phyloP scores from a whole-genome alignment of 2,113 vertebrate genomes.

The Nycticryphes semicollaris region DNA sequence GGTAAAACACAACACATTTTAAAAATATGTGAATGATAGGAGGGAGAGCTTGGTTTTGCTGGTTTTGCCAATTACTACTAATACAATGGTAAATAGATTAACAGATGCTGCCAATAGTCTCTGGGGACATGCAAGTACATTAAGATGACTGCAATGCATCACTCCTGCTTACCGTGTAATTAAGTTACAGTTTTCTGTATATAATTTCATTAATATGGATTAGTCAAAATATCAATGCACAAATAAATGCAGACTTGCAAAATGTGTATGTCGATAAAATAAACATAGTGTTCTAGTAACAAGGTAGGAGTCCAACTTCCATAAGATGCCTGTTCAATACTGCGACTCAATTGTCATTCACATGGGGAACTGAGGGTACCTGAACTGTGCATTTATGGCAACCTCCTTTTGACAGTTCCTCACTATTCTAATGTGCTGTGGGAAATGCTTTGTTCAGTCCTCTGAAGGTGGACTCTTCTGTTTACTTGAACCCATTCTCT shows the following conservation, averaged over 20 bases:
- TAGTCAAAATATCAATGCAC: constrained; percentile 21
- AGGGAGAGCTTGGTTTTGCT: not conserved
- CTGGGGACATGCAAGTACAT: constrained; percentile 37
- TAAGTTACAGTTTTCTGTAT: constrained; percentile 36
- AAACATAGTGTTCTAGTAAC: not conserved
- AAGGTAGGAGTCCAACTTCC: not conserved
- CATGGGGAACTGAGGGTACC: not conserved
- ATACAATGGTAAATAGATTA: constrained; percentile 48
- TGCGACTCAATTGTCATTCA: not conserved
- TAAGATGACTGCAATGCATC: constrained; percentile 52
- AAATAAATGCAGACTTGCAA: constrained; percentile 53
- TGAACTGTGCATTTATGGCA: not conserved
- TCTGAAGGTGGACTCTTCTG: not conserved
- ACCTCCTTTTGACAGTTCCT: not conserved
- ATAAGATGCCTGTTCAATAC: not conserved
- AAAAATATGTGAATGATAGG: not conserved
- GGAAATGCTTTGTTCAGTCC: not conserved
- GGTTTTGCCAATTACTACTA: constrained; percentile 40
- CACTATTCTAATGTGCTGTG: not conserved
- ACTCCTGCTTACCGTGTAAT: constrained; percentile 38
- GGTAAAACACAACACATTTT: not conserved
- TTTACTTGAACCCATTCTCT: not conserved
- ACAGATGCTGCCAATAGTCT: constrained; percentile 38
- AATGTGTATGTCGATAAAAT: not conserved
- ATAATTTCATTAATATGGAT: constrained; percentile 63